Evolutionary conservation across 2,888 invertebrate species (phyloP).

Genomic region (Stegophylla sp.): DNA sequence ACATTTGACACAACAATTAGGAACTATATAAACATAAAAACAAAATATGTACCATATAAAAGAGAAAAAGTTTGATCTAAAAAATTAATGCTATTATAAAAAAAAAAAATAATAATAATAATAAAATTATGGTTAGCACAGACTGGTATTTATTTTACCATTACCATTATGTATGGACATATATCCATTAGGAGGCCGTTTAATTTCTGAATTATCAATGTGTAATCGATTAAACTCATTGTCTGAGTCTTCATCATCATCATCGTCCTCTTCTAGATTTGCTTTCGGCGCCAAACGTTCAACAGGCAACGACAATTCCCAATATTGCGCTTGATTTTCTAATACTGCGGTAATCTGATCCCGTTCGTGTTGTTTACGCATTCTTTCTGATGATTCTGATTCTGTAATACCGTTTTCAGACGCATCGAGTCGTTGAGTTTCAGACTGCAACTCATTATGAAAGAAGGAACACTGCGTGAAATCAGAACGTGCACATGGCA

Average conservation of each 20-base stretch:
- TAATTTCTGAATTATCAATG: constrained; percentile 38
- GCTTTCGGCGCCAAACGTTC: constrained; percentile 56
- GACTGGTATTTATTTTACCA: constrained; percentile 54
- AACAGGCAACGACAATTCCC: constrained; percentile 17
- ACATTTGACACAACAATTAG: constrained; percentile 58
- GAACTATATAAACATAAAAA: constrained; percentile 59
- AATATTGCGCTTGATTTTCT: constrained; percentile 44
- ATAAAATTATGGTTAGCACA: constrained; percentile 52
- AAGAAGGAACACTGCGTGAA: constrained; percentile 74
- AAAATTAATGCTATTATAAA: constrained; percentile 57
- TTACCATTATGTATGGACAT: constrained; percentile 58
- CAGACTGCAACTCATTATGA: constrained; percentile 65
- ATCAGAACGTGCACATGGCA: constrained; percentile 70
- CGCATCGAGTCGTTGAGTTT: constrained; percentile 43
- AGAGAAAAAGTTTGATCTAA: constrained; percentile 57
- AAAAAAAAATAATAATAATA: constrained; percentile 47
- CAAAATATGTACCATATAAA: constrained; percentile 56
- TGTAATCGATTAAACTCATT: constrained; percentile 46
- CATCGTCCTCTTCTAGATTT: constrained; percentile 56
- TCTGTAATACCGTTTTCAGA: constrained; percentile 53
- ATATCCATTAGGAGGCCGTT: constrained; percentile 54
- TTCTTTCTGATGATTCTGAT: constrained; percentile 40
- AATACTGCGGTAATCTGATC: constrained; percentile 51
- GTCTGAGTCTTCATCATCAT: constrained; percentile 49
- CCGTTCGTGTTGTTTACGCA: constrained; percentile 50